Percentiles rank a stretch among this genome's conserved stretches.
These are phyloP conservation scores for Cygnus atratus DNA, from an alignment of 2,113 vertebrate genomes.

Conservation along the genomic window DNA sequence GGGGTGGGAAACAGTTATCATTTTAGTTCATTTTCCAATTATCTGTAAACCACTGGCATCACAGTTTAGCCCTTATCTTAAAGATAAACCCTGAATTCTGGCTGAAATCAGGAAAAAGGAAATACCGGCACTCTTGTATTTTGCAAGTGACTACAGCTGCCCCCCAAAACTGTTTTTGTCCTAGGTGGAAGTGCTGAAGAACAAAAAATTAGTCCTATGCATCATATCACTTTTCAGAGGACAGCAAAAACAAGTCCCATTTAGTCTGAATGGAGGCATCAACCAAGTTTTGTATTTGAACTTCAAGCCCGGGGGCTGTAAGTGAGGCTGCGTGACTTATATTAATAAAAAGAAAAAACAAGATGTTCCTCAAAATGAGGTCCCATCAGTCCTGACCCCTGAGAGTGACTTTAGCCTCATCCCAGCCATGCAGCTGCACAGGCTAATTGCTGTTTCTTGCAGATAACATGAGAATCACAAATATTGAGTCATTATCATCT, in stretches of 20 bases:
- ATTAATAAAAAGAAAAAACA: not conserved
- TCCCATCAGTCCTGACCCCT: not conserved
- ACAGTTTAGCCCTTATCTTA: not conserved
- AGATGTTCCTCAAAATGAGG: not conserved
- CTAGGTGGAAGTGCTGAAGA: not conserved
- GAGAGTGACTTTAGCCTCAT: rapidly evolving
- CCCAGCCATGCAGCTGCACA: not conserved
- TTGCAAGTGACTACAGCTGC: not conserved
- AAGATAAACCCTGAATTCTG: not conserved
- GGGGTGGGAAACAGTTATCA: not conserved
- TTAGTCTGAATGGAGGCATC: not conserved
- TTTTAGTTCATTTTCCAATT: not conserved
- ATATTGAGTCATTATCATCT: not conserved
- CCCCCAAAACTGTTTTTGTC: not conserved
- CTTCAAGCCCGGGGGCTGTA: not conserved
- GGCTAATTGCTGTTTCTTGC: not conserved
- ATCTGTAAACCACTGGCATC: not conserved
- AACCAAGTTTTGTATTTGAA: not conserved
- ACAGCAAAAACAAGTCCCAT: rapidly evolving
- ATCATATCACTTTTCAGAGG: not conserved
- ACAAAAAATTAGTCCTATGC: not conserved
- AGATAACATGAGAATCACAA: not conserved
- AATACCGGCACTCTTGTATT: not conserved
- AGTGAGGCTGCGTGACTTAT: not conserved
- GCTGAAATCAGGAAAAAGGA: not conserved